Percentiles rank a stretch among this genome's conserved stretches.
phyloP scores from a whole-genome alignment of 2,888 invertebrate genomes.

The Synergus umbraculus region DNA sequence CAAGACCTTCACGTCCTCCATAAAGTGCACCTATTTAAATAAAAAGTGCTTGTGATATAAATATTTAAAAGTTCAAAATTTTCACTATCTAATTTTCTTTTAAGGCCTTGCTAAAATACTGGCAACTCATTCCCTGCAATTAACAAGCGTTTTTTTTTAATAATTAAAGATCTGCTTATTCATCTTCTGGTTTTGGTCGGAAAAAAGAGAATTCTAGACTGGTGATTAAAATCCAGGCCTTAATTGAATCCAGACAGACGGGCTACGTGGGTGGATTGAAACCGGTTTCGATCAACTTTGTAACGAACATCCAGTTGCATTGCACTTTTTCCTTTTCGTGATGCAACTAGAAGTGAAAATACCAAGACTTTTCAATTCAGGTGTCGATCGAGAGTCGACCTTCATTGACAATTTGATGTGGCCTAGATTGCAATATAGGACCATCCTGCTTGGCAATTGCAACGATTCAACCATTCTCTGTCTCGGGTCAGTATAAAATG shows the following conservation, averaged over 20 bases:
- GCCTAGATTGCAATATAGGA: slow-evolving; percentile 69
- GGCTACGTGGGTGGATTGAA: background rate
- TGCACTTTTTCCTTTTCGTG: background rate
- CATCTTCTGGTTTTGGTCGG: background rate
- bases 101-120: background rate
- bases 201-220: background rate
- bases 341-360: background rate
- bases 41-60: too few species aligned
- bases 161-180: background rate
- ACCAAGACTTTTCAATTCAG: slow-evolving; percentile 9
- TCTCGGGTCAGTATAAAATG: background rate
- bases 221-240: background rate
- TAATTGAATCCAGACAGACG: background rate
- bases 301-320: background rate
- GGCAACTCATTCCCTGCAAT: background rate
- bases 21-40: too few species aligned
- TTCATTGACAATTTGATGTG: slow-evolving; percentile 65
- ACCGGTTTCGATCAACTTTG: slow-evolving; percentile 6
- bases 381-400: slow-evolving; percentile 57
- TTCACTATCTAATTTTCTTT: background rate
- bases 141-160: background rate
- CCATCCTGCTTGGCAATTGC: slow-evolving; percentile 64
- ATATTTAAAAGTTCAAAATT: too few species aligned
- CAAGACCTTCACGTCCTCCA: background rate
- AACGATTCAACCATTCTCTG: slow-evolving; percentile 48